Evolutionary conservation across 1,140 invertebrate species (phyloP).

Genomic region (Vollenhovia emeryi): DNA sequence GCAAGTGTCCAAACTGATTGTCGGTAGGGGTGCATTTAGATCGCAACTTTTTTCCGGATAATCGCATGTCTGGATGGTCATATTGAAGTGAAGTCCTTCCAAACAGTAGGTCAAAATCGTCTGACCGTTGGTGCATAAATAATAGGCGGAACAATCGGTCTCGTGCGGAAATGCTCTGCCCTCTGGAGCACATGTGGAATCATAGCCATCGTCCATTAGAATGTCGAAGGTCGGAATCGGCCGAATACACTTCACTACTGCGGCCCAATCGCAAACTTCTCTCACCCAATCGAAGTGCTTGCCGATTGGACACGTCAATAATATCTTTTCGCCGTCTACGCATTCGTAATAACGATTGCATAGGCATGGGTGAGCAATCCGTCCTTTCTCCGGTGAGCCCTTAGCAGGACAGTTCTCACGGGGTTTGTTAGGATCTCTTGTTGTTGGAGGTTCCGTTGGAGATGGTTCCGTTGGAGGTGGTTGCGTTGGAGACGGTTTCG

Average conservation of each 20-base stretch:
- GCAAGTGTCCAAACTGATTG: background rate
- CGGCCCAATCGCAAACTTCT: constrained; percentile 79
- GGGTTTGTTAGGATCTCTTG: background rate
- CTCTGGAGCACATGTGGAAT: background rate
- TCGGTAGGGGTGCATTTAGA: background rate
- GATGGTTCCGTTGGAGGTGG: too few relatives aligned
- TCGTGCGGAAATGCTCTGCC: constrained; percentile 78
- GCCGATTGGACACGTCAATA: constrained; percentile 81
- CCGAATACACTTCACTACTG: constrained; percentile 67
- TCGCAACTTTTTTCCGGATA: constrained; percentile 64
- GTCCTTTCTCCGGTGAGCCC: background rate
- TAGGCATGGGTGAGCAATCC: constrained; percentile 83
- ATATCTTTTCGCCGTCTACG: constrained; percentile 81
- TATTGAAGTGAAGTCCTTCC: constrained; percentile 84
- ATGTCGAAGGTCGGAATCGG: background rate
- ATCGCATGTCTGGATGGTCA: constrained; percentile 81
- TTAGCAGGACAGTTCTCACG: constrained; percentile 50
- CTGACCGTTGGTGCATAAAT: constrained; percentile 84
- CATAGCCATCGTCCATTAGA: too few relatives aligned
- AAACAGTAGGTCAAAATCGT: constrained; percentile 84
- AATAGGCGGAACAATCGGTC: constrained; percentile 85
- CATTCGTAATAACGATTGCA: constrained; percentile 87
- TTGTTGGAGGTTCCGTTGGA: background rate
- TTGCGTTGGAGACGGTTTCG: background rate
- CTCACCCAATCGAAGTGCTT: constrained; percentile 78